Evolutionary conservation across 1,140 invertebrate genomes (phyloP), one percentile per base, ranked within the genome.

Genomic region (Ceratina japonica): DNA sequence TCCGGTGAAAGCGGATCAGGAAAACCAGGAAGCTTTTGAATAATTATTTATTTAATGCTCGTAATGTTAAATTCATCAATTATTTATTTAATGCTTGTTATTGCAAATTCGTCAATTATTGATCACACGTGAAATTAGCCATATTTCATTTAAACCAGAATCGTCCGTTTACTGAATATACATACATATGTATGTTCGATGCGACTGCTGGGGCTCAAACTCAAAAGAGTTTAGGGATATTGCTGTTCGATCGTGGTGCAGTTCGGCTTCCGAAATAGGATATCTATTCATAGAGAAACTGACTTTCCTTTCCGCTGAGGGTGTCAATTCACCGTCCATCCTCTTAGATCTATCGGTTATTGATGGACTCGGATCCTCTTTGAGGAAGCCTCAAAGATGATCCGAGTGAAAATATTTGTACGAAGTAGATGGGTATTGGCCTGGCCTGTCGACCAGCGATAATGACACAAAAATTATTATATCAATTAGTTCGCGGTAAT

Each of bases 211-310:
- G 58, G 24, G 16, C 15, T 18, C 10, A 74, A 44, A 77, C 15
- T 18, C 10, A 74, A 44, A 77, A 51, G 37, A 16, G 22, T 66
- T n/a, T 20, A 31, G 63, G 15, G 15, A 69, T 59, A 37, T 56
- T 63, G 59, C 18, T 59, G 61, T 31, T 73, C 76, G 76, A 79
- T 73, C n/a, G 73, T 64, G 64, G 69, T 78, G 73, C 51, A 44
- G 37, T 64, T 54, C 51, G 37, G 70, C 75, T 75, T 81, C 78
- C 78, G 75, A 79, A 74, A 75, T 79, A 75, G 71, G 70, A 75
- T 65, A 79, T 79, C 71, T 79, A 79, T 79, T 79, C 77, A 54
- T 65, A 63, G 71, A 75, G 49, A 44, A 22, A 22, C 15, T 27
- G 52, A 52, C 20, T 80, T 56, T 51, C 52, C 51, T 64, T 68